Conservation (phyloP, 2,888 invertebrate genomes). For the Acrocyrtus sp. region DNA sequence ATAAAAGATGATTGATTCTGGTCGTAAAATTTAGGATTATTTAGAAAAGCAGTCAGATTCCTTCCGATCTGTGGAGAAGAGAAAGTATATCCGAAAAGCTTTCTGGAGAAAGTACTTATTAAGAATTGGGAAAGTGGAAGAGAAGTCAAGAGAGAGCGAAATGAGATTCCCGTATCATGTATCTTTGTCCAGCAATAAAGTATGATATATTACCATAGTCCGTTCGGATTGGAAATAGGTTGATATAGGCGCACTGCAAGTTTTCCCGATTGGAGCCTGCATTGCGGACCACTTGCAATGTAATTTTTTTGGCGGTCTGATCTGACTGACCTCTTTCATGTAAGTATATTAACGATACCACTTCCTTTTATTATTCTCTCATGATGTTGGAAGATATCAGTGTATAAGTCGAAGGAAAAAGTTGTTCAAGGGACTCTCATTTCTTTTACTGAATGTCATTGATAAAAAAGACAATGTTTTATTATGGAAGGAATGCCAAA, state of each 20-base stretch:
- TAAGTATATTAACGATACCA: slow-evolving; percentile 28
- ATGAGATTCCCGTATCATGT: no score
- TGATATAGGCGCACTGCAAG: no score
- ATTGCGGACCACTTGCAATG: slow-evolving; percentile 49
- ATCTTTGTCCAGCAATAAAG: slow-evolving; percentile 6
- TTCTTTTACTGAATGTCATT: slow-evolving; percentile 39
- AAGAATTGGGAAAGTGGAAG: no score
- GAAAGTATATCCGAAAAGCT: no score
- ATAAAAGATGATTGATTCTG: slow-evolving; percentile 29
- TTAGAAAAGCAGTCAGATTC: slow-evolving; percentile 42
- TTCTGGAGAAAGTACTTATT: no score
- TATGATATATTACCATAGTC: slow-evolving; percentile 8
- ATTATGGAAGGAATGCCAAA: slow-evolving; percentile 47
- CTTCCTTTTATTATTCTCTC: slow-evolving; percentile 25
- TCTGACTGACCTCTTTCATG: slow-evolving; percentile 44
- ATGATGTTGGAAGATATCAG: slow-evolving; percentile 36
- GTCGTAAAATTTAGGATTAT: slow-evolving; percentile 35
- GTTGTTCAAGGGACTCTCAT: slow-evolving; percentile 1
- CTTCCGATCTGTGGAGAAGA: no score
- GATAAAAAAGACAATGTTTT: slow-evolving; percentile 42
- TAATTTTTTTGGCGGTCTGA: slow-evolving; percentile 41
- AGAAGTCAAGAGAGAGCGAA: no score
- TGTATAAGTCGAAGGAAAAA: slow-evolving; percentile 35
- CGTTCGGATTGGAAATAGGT: no score
- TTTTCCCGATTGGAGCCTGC: slow-evolving; percentile 36